Conservation (phyloP, 2,888 invertebrate species). For the Agrilus biguttatus region DNA sequence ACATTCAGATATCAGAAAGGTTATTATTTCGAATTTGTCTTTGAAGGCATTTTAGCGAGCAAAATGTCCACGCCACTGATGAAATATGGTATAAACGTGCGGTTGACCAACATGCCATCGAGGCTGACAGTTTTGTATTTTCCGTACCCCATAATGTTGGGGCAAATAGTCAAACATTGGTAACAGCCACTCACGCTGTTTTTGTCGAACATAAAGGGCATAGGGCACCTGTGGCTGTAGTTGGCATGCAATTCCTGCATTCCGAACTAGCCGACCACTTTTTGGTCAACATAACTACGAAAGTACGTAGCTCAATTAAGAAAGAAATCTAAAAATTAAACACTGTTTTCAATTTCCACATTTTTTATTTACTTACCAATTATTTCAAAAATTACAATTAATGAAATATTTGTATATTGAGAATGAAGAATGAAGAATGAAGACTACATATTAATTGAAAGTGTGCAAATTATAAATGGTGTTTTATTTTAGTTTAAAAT, state of each 20-base stretch:
- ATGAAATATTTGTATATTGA: too few relatives aligned
- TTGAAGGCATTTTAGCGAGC: conserved; percentile 66
- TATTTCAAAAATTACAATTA: too few relatives aligned
- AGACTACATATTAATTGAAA: too few relatives aligned
- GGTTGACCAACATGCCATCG: conserved; percentile 75
- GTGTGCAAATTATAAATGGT: too few relatives aligned
- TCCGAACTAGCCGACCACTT: conserved; percentile 72
- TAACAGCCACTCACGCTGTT: conserved; percentile 83
- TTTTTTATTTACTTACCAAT: background rate
- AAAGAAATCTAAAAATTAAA: background rate
- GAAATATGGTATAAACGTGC: conserved; percentile 84
- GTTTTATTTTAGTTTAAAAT: too few relatives aligned
- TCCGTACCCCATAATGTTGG: conserved; percentile 67
- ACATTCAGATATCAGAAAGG: too few relatives aligned
- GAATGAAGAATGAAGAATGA: too few relatives aligned
- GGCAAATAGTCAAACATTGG: conserved; percentile 42
- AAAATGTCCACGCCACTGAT: conserved; percentile 68
- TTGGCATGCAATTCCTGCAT: conserved; percentile 80
- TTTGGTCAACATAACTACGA: conserved; percentile 67
- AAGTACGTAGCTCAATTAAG: conserved; percentile 38
- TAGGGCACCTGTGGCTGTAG: conserved; percentile 78
- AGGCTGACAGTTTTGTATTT: conserved; percentile 82
- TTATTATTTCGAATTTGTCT: background rate
- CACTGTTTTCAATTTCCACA: too few relatives aligned
- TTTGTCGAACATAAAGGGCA: conserved; percentile 74